Evolutionary conservation across 2,888 invertebrate genomes (phyloP), one percentile per base, ranked within the genome.

Genomic region (Clanis bilineata): DNA sequence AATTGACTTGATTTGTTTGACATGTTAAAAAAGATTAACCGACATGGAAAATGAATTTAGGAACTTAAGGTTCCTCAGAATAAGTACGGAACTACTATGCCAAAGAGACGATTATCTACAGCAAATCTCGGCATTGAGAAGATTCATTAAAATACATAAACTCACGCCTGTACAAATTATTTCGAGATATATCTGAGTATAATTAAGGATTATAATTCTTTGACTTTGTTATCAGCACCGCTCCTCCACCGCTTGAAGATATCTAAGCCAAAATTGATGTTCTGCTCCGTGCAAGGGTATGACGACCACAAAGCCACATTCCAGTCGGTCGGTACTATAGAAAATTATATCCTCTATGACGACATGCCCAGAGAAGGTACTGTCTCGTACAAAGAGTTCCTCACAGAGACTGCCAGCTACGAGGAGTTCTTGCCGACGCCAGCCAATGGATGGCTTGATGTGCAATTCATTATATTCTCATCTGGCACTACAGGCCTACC

Each of bases 401-500:
- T 47, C 15, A 47, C 47, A n/a, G 28, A 47, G 28, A 47, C 28
- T 4, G 47, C 47, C 15, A 47, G 15, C 15, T 47, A 28, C 28
- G 47, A 56, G 0, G 38, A 56, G 38, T 56, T 56, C 38, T 23
- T 38, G 1, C 38, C 23, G 23, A 23, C 23, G 22, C 57, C 57
- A 7, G 57, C 45, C 9, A 36, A 45, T 10, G 57, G 57, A 25
- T 57, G 21, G 44, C 10, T 23, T 18, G 57, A 57, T 7, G 9
- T 4, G 5, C 28, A 18, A 1, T 57, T 32, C 21, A 57, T 57
- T 4, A 43, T 57, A 22, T 57, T 45, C 45, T 45, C 57, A 0
- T 57, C 57, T 6, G 57, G 57, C 3, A 57, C 57, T 22, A 57
- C 57, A 9, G 57, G 57, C 2, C 43, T 57, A 9, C 45, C 45